Conservation (phyloP, 2,888 invertebrate species). For the Syrphus vitripennis region DNA sequence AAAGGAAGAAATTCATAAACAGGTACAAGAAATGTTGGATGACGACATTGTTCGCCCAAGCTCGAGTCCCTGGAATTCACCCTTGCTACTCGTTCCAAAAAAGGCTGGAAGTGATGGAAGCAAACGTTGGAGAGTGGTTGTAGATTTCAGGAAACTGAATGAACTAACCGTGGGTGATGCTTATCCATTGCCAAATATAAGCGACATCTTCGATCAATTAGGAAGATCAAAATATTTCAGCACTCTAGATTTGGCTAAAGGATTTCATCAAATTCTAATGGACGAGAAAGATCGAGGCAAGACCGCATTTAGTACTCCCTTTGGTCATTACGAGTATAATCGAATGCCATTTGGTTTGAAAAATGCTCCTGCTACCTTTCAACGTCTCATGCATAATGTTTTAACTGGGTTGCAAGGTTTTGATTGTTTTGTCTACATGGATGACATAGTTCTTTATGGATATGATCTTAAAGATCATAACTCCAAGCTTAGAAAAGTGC, state of each 20-base stretch:
- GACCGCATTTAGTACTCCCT: slow-evolving; percentile 10
- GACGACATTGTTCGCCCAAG: slow-evolving; percentile 2
- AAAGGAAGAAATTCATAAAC: too few species aligned
- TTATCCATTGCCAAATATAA: too few species aligned
- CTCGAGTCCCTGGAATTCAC: slow-evolving; percentile 21
- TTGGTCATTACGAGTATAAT: slow-evolving; percentile 11
- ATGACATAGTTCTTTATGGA: not conserved
- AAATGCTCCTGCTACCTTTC: slow-evolving; percentile 28
- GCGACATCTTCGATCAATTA: too few species aligned
- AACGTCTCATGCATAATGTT: too few species aligned
- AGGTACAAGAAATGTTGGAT: not conserved
- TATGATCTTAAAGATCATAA: too few species aligned
- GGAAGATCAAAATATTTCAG: too few species aligned
- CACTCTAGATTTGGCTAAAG: too few species aligned
- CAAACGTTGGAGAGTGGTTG: not conserved
- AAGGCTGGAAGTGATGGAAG: not conserved
- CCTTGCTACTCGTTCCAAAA: slow-evolving; percentile 29
- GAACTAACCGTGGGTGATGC: not conserved
- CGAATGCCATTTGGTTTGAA: slow-evolving; percentile 16
- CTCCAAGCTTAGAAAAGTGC: too few species aligned
- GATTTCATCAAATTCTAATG: too few species aligned
- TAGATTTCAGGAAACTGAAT: too few species aligned
- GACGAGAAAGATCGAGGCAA: too few species aligned
- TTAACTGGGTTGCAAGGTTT: slow-evolving; percentile 51
- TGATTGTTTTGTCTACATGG: not conserved